These are phyloP conservation scores for Columba livia DNA, from an alignment of 2,113 vertebrate genomes.

Conservation along the genomic window DNA sequence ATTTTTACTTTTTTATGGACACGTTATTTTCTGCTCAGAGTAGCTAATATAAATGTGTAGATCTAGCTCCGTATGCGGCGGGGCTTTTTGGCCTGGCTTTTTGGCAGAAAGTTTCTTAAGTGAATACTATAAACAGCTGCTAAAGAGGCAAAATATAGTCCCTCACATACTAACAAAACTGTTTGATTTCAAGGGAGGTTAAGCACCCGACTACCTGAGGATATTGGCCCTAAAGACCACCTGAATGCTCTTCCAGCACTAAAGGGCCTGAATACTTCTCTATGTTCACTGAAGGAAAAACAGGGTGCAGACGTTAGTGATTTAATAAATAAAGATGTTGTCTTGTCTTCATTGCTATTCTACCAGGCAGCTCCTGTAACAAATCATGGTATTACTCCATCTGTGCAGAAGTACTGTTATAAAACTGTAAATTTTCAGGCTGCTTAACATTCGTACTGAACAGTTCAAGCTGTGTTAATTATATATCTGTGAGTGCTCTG, in stretches of 20 bases:
- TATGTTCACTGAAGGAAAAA: neutral
- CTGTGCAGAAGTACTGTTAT: constrained; percentile 17
- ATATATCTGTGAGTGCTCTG: neutral
- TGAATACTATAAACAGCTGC: neutral
- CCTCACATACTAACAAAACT: neutral
- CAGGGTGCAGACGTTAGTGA: neutral
- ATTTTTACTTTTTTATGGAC: neutral
- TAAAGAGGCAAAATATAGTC: neutral
- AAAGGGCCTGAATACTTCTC: neutral
- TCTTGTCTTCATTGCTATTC: neutral
- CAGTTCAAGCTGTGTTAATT: constrained; percentile 42
- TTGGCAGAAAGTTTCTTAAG: neutral
- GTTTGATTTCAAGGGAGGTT: neutral
- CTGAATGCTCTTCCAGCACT: neutral
- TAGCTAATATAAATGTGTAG: neutral
- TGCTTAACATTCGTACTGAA: constrained; percentile 1
- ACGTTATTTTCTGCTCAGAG: constrained; percentile 1
- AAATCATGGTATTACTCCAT: neutral
- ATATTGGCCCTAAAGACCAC: neutral
- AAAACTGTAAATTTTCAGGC: constrained; percentile 30
- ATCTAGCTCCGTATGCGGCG: neutral
- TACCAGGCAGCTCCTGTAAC: neutral
- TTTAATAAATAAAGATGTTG: neutral
- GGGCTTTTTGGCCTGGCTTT: neutral
- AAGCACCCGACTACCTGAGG: neutral